Conservation (phyloP, 2,113 vertebrate species). For the Prochilodus magdalenae region DNA sequence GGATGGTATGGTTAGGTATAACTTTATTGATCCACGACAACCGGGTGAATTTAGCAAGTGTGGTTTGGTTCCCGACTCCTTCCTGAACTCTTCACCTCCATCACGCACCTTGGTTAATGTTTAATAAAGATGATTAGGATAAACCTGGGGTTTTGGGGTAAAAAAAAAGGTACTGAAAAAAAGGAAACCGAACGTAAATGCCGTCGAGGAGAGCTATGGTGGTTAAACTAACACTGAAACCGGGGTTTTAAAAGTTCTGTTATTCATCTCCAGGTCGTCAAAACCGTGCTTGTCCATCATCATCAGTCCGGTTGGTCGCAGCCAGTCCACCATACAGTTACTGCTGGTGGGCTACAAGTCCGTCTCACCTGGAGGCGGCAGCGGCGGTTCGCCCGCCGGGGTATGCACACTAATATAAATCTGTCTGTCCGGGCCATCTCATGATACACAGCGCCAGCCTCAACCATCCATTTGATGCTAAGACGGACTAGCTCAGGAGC, state of each 20-base stretch:
- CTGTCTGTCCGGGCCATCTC: constrained; percentile 1
- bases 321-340: constrained; percentile 84
- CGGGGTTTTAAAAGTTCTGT: not conserved
- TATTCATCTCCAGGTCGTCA: constrained; percentile 78
- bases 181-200: no score
- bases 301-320: constrained; percentile 81
- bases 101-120: no score
- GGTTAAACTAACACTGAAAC: no score
- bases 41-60: no score
- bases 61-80: no score
- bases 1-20: no score
- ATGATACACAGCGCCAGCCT: not conserved
- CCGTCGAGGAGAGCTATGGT: no score
- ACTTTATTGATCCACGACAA: no score
- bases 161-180: no score
- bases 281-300: constrained; percentile 84
- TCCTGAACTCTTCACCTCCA: no score
- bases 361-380: constrained; percentile 77
- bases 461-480: not conserved
- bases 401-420: constrained; percentile 75
- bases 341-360: constrained; percentile 80
- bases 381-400: constrained; percentile 73
- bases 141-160: no score
- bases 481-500: not conserved
- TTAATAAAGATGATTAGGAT: no score